Evolutionary conservation across 2,888 invertebrate species (phyloP).

Genomic region (Cynaeus angustus): DNA sequence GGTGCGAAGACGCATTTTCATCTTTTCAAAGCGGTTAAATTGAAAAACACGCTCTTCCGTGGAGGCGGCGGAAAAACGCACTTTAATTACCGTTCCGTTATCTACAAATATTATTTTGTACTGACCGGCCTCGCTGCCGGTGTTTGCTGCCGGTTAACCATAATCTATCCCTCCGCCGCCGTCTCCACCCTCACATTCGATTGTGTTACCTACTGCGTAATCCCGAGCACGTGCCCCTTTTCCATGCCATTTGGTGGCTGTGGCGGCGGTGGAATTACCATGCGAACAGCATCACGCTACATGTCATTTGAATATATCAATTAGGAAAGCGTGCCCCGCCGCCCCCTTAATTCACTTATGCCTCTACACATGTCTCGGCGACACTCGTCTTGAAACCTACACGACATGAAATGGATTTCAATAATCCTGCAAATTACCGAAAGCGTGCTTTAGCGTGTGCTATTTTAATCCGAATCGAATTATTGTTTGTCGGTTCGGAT

Average conservation of each 20-base stretch:
- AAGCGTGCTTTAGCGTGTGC: conserved; percentile 24
- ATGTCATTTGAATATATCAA: conserved; percentile 63
- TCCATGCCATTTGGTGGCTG: conserved; percentile 52
- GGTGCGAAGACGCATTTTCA: background rate
- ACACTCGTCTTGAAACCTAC: conserved; percentile 36
- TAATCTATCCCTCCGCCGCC: conserved; percentile 16
- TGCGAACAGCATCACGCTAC: conserved; percentile 57
- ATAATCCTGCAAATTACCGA: conserved; percentile 52
- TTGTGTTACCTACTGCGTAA: conserved; percentile 51
- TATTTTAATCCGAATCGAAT: conserved; percentile 3
- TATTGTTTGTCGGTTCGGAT: background rate
- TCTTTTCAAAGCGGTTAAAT: background rate
- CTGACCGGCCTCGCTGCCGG: background rate
- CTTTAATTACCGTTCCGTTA: too few relatives aligned
- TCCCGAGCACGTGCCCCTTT: conserved; percentile 53
- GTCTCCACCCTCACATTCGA: conserved; percentile 32
- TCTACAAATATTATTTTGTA: too few relatives aligned
- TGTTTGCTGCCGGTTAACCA: conserved; percentile 31
- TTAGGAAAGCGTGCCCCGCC: conserved; percentile 51
- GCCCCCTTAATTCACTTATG: conserved; percentile 50
- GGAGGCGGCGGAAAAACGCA: too few relatives aligned
- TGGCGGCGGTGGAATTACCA: conserved; percentile 54
- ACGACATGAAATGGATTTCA: conserved; percentile 51
- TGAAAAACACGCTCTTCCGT: too few relatives aligned
- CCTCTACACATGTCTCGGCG: conserved; percentile 47